These are phyloP conservation scores for Conops quadrifasciatus DNA, from an alignment of 2,888 invertebrate species.

Conservation along the genomic window DNA sequence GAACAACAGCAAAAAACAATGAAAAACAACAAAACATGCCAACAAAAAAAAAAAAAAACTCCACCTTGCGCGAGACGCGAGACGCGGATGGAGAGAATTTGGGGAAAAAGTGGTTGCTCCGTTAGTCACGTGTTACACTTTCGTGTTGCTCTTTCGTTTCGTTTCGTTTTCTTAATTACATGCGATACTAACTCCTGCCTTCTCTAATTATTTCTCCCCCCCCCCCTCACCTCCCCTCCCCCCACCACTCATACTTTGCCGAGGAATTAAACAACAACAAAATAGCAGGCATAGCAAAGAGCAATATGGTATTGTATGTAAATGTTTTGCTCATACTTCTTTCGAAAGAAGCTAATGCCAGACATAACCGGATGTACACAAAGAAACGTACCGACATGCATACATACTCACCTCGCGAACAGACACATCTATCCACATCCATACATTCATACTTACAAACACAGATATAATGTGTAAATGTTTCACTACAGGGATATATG, in stretches of 20 bases:
- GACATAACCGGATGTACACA: not conserved
- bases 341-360: not conserved
- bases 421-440: slow-evolving; percentile 13
- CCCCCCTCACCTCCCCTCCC: not conserved
- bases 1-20: not conserved
- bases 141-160: slow-evolving; percentile 5
- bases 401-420: slow-evolving; percentile 3
- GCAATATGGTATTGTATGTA: not conserved
- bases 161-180: slow-evolving; percentile 13
- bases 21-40: slow-evolving; percentile 26
- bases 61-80: not conserved
- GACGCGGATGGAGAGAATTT: not conserved
- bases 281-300: not conserved
- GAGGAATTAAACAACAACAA: not conserved
- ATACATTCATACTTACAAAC: slow-evolving; percentile 28
- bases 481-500: not conserved
- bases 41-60: slow-evolving; percentile 13
- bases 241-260: not conserved
- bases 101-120: slow-evolving; percentile 8
- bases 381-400: not conserved
- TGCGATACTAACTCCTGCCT: not conserved
- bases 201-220: too few species aligned
- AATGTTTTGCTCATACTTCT: slow-evolving; percentile 1
- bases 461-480: not conserved
- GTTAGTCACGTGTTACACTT: slow-evolving; percentile 15